Base-by-base conservation (phyloP, 2,113 vertebrate genomes). In the Hymenochirus boettgeri region DNA sequence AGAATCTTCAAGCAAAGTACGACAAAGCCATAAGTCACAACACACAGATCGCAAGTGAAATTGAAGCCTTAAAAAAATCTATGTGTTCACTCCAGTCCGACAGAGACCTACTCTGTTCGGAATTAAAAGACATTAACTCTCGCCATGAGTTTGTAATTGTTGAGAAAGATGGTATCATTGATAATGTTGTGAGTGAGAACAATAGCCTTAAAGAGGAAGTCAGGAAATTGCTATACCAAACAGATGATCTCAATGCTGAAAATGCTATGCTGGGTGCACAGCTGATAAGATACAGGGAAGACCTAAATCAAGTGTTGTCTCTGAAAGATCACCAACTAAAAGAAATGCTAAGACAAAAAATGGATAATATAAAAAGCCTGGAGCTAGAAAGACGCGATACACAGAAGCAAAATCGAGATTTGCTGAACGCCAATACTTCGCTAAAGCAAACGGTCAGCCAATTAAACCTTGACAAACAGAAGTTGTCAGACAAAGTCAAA, bases 241-340 rank as follows among this genome's bases (percentile, higher is more conserved):
- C 86, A 74, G 92, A 95, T 46, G 92, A 95, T 74, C 84, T 95
- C 9, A 92, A 95, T 74, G 93, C 92, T 2, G 91, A 94, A 79
- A 95, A 94, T 1, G 92, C 92, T 0, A 89, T 93, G 92, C 84
- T 93, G 17, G 85, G 80, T 76, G 92, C 92, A 5, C 92, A 94
- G 21, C 83, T 95, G 29, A 77, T 92, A 33, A 86, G 91, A 2
- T 92, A 94, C 70, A 83, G 91, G 69, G 90, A 94, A 61, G 92
- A 95, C 58, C 70, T 95, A 8, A 93, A 94, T 48, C 88, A 92
- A n/a, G 90, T 93, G 23, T 73, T 95, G 5, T 91, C 86, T 17
- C 76, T 95, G 17, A 95, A 95, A 67, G 91, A 94, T 75, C 87
- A 91, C 77, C 92, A 95, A 69, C 56, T 90, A 62, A 93, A 92